phyloP scores from a whole-genome alignment of 2,113 vertebrate species.

The Monarcha castaneiventris region DNA sequence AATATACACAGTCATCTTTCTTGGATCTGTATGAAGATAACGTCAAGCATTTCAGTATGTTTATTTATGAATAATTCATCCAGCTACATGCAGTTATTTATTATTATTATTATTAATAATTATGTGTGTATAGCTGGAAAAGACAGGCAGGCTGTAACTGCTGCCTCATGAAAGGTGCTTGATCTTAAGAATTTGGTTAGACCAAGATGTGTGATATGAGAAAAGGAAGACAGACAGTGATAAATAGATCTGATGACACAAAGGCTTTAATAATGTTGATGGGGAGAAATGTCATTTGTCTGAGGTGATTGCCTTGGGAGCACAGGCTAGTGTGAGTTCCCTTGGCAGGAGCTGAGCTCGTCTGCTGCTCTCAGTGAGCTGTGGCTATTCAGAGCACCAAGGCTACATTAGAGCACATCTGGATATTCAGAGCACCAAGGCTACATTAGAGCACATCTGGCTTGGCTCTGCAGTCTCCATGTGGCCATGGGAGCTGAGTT shows the following conservation, averaged over 20 bases:
- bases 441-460: background rate
- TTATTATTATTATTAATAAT: constrained; percentile 35
- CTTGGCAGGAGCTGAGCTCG: background rate
- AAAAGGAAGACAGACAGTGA: constrained; percentile 17
- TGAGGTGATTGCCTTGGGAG: constrained; percentile 2
- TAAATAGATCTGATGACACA: constrained; percentile 26
- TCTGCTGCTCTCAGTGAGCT: background rate
- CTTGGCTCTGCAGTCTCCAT: background rate
- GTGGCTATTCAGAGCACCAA: background rate
- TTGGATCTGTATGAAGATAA: constrained; percentile 27
- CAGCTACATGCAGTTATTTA: background rate
- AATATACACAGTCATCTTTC: constrained; percentile 14
- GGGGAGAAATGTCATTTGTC: constrained; percentile 28
- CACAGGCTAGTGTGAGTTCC: background rate
- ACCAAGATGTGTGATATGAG: background rate
- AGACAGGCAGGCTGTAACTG: background rate
- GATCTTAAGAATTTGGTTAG: constrained; percentile 23
- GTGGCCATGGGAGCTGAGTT: background rate
- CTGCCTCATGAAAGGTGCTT: constrained; percentile 14
- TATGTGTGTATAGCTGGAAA: constrained; percentile 24
- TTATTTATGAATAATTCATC: constrained; percentile 61
- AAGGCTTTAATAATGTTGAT: constrained; percentile 37
- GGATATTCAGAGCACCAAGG: background rate
- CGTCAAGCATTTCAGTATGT: background rate
- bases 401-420: background rate